Conservation (phyloP, 1,140 invertebrate species). For the Pectinophora gossypiella region DNA sequence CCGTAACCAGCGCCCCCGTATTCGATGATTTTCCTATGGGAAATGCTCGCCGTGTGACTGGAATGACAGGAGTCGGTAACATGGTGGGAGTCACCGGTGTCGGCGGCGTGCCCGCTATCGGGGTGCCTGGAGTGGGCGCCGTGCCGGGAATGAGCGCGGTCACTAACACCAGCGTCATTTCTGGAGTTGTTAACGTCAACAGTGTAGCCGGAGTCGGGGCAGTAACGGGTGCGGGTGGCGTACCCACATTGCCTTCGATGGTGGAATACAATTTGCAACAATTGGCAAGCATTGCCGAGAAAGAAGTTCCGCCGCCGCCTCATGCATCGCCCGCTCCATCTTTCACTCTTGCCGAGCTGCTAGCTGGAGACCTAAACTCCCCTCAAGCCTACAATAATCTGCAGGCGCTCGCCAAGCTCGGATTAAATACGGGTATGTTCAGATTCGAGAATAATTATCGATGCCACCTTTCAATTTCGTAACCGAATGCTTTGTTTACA, state of each 20-base stretch:
- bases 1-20: constrained; percentile 60
- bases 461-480: neutral
- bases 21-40: constrained; percentile 61
- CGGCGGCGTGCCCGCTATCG: constrained; percentile 43
- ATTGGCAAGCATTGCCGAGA: constrained; percentile 86
- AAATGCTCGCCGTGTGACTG: constrained; percentile 56
- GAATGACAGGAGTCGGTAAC: constrained; percentile 40
- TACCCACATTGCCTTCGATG: constrained; percentile 79
- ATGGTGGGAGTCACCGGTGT: constrained; percentile 52
- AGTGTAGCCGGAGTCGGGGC: constrained; percentile 49
- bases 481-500: constrained; percentile 22
- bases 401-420: constrained; percentile 91
- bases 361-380: constrained; percentile 82
- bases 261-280: constrained; percentile 90
- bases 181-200: constrained; percentile 53
- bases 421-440: constrained; percentile 81
- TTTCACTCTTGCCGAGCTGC: constrained; percentile 84
- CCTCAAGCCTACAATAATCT: constrained; percentile 90
- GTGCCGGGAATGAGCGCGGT: constrained; percentile 44
- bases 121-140: constrained; percentile 41
- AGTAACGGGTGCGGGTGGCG: constrained; percentile 49
- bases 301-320: constrained; percentile 69
- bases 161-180: constrained; percentile 37
- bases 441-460: too few relatives aligned
- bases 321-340: constrained; percentile 80